Evolutionary conservation across 2,888 invertebrate species (phyloP).

Genomic region (Agapetus fuscipes): DNA sequence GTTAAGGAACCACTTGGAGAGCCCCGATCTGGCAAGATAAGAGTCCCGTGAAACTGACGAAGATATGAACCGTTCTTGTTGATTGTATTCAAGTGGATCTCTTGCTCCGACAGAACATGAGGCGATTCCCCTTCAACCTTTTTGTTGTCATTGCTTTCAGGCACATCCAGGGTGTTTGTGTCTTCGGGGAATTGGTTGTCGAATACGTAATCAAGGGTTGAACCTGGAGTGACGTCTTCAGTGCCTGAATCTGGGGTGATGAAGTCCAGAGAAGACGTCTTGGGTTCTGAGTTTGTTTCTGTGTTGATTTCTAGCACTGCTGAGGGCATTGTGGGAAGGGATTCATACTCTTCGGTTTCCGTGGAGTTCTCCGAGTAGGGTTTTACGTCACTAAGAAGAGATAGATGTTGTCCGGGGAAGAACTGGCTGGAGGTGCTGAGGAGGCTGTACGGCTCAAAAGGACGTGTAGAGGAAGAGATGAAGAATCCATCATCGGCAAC

Average conservation of each 20-base stretch:
- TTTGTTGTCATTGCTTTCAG: background rate
- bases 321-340: slow-evolving; percentile 15
- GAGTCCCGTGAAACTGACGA: slow-evolving; percentile 22
- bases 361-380: slow-evolving; percentile 21
- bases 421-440: slow-evolving; percentile 54
- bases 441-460: slow-evolving; percentile 55
- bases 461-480: slow-evolving; percentile 61
- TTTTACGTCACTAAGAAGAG: slow-evolving; percentile 24
- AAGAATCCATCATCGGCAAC: slow-evolving; percentile 57
- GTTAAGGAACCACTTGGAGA: slow-evolving; percentile 41
- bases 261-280: slow-evolving; percentile 36
- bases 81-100: slow-evolving; percentile 3
- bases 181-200: slow-evolving; percentile 15
- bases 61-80: slow-evolving; percentile 3
- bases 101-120: slow-evolving; percentile 7
- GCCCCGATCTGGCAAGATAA: slow-evolving; percentile 34
- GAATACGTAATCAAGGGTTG: slow-evolving; percentile 23
- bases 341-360: slow-evolving; percentile 11
- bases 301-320: slow-evolving; percentile 13
- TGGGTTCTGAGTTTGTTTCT: slow-evolving; percentile 26
- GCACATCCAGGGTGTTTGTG: too few relatives aligned
- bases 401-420: slow-evolving; percentile 52
- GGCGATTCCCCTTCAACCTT: slow-evolving; percentile 2
- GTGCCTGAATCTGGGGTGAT: slow-evolving; percentile 54
- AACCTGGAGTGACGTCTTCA: slow-evolving; percentile 50